Percentiles rank a stretch among this genome's conserved stretches.
These are phyloP conservation scores for Epinephelus cyanopodus DNA, from an alignment of 2,113 vertebrate genomes.

Conservation along the genomic window DNA sequence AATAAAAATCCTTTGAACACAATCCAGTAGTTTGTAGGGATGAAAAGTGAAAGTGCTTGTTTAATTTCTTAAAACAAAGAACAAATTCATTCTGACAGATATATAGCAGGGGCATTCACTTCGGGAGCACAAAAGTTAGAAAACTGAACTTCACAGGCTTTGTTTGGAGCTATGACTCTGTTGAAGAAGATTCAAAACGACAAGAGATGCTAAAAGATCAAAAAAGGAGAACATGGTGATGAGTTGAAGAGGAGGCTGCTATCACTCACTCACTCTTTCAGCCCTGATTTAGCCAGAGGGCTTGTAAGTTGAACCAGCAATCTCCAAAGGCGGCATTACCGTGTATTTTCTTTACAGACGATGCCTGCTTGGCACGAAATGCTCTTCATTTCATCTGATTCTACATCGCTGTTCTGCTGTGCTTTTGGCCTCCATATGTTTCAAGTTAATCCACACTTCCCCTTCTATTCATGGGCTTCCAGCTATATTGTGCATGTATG, in stretches of 20 bases:
- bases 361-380: not conserved
- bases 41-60: no score
- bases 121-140: not conserved
- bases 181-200: slow-evolving; percentile 6
- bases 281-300: not conserved
- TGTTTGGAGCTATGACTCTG: not conserved
- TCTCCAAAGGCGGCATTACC: slow-evolving; percentile 1
- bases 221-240: not conserved
- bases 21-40: no score
- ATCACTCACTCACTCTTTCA: not conserved
- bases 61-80: no score
- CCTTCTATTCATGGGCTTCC: slow-evolving; percentile 1
- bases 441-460: slow-evolving; percentile 12
- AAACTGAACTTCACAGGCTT: not conserved
- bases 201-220: not conserved
- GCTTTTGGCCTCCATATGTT: slow-evolving; percentile 37
- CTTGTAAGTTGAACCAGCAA: not conserved
- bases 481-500: slow-evolving; percentile 10
- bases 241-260: not conserved
- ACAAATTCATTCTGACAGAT: not conserved
- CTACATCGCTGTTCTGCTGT: not conserved
- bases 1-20: no score
- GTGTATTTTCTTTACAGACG: slow-evolving; percentile 5
- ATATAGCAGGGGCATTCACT: not conserved
- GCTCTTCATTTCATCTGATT: not conserved